Evolutionary conservation across 2,888 invertebrate genomes (phyloP).

Genomic region (Dynastes tityus): DNA sequence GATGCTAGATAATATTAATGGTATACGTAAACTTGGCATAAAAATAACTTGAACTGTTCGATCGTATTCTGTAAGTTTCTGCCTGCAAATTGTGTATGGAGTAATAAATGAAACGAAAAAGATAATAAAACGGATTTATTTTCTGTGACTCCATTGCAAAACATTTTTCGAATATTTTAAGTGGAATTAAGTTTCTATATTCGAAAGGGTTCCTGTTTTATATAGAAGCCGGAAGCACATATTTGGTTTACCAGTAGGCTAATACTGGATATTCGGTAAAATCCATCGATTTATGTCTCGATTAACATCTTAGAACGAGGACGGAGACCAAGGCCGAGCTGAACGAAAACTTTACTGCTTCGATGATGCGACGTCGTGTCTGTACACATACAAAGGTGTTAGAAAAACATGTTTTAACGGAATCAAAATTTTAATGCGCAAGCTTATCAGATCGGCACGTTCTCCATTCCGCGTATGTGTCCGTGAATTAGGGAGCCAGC

Average conservation of each 20-base stretch:
- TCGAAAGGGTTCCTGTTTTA: too few relatives aligned
- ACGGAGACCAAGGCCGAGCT: neutral
- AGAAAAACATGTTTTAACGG: constrained; percentile 26
- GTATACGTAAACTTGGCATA: too few relatives aligned
- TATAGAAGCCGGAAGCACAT: too few relatives aligned
- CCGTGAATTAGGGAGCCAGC: constrained; percentile 59
- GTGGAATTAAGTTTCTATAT: too few relatives aligned
- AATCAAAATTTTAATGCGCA: constrained; percentile 38
- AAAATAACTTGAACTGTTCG: too few relatives aligned
- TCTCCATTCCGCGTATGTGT: constrained; percentile 25
- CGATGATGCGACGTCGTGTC: neutral
- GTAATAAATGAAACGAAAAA: too few relatives aligned
- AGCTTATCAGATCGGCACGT: constrained; percentile 34
- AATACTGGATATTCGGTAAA: neutral
- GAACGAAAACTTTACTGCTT: neutral
- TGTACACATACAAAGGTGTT: constrained; percentile 13
- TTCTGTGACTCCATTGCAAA: too few relatives aligned
- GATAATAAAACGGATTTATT: too few relatives aligned
- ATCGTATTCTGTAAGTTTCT: too few relatives aligned
- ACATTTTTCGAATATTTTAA: too few relatives aligned
- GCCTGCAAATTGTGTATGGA: too few relatives aligned
- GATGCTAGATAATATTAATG: too few relatives aligned
- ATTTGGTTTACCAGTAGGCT: neutral
- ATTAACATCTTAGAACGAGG: constrained; percentile 7
- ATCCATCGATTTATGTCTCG: neutral